Conservation (phyloP, 2,113 vertebrate species). For the Rostratula benghalensis region DNA sequence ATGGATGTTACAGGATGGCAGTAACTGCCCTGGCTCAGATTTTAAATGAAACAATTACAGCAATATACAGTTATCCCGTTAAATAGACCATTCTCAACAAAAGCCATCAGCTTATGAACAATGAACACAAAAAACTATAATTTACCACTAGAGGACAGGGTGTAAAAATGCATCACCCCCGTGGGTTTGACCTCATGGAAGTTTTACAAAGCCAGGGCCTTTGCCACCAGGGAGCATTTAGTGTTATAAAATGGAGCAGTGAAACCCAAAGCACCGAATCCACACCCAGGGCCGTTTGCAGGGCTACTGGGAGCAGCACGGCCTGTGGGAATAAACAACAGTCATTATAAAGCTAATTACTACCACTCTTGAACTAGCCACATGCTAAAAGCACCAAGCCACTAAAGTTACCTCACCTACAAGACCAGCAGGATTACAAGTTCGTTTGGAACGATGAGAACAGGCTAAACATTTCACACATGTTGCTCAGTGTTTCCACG, state of each 20-base stretch:
- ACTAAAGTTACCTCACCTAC: neutral
- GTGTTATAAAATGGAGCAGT: neutral
- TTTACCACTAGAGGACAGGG: neutral
- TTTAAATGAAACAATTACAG: no score
- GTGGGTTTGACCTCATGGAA: neutral
- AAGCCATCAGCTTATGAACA: neutral
- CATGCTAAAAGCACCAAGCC: neutral
- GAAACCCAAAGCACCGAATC: neutral
- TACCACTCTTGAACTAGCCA: neutral
- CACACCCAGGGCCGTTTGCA: neutral
- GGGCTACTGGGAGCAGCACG: neutral
- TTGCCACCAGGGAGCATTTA: neutral
- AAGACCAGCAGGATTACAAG: neutral
- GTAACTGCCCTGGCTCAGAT: no score
- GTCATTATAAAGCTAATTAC: neutral
- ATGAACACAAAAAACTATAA: neutral
- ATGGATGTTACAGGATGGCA: neutral
- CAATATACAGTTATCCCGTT: fast-evolving
- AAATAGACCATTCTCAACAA: neutral
- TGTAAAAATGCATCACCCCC: fast-evolving
- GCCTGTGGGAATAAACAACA: fast-evolving
- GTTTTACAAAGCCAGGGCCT: neutral
- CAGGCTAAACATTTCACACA: neutral
- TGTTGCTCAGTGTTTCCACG: neutral
- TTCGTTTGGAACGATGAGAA: fast-evolving